Evolutionary conservation across 2,797 vertebrate genomes (phyloP).

Genomic region (Pitangus sulphuratus): DNA sequence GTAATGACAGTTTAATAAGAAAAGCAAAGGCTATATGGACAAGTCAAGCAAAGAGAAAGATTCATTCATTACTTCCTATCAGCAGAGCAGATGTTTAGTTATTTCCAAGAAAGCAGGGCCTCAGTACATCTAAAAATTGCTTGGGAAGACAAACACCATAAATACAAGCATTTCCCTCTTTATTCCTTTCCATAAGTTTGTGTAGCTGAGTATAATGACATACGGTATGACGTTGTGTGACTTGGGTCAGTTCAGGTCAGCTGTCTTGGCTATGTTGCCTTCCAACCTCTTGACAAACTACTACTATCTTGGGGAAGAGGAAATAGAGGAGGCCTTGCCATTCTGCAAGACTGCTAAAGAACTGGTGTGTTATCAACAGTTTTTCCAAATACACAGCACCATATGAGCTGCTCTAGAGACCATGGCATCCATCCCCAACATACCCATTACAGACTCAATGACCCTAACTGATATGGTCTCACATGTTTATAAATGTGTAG

Average conservation of each 20-base stretch:
- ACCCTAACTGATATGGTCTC: background rate
- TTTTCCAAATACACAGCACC: background rate
- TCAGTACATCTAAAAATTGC: background rate
- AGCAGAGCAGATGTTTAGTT: background rate
- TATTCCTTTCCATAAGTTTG: background rate
- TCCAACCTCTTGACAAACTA: background rate
- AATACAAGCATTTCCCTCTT: background rate
- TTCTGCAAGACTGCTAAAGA: background rate
- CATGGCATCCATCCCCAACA: accelerated
- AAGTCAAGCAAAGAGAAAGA: background rate
- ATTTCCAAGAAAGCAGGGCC: background rate
- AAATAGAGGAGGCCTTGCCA: background rate
- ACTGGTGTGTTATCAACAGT: background rate
- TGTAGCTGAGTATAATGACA: background rate
- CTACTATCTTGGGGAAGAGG: background rate
- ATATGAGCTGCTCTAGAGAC: background rate
- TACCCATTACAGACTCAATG: background rate
- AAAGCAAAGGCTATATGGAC: background rate
- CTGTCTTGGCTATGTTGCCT: background rate
- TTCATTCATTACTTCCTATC: background rate
- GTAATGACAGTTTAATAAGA: background rate
- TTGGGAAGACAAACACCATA: background rate
- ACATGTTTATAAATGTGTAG: background rate
- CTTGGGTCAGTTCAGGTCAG: background rate
- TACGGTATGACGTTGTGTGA: background rate